Conservation (phyloP, 2,113 vertebrate species). For the Platysteira castanea region DNA sequence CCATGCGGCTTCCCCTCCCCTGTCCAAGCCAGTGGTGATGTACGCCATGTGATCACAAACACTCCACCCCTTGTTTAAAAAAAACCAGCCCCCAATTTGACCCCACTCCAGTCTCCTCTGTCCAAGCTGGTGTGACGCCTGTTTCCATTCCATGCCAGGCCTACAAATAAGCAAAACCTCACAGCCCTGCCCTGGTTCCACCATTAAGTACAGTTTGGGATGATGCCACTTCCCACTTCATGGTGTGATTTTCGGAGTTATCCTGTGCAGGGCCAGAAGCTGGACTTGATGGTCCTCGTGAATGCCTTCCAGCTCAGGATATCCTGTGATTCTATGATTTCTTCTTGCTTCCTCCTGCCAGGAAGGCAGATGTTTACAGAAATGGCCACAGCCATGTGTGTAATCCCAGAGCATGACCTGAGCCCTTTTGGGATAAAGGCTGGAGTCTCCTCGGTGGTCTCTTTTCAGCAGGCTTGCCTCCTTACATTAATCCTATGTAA, state of each 20-base stretch:
- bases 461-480: background rate
- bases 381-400: rapidly evolving
- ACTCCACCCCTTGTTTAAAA: rapidly evolving
- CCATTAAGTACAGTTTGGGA: background rate
- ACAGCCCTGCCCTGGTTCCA: background rate
- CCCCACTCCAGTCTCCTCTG: background rate
- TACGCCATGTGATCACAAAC: background rate
- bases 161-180: background rate
- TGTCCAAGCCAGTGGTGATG: background rate
- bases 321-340: background rate
- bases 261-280: background rate
- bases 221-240: background rate
- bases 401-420: background rate
- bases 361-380: background rate
- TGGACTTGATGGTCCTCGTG: background rate
- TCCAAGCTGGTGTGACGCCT: rapidly evolving
- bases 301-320: background rate
- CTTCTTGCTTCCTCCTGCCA: background rate
- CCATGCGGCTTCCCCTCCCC: background rate
- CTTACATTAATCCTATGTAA: background rate
- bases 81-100: rapidly evolving
- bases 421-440: background rate
- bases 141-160: background rate
- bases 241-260: background rate
- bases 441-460: background rate